Evolutionary conservation across 2,888 invertebrate species (phyloP), one percentile per base, ranked within the genome.

Genomic region (Rhingia rostrata): DNA sequence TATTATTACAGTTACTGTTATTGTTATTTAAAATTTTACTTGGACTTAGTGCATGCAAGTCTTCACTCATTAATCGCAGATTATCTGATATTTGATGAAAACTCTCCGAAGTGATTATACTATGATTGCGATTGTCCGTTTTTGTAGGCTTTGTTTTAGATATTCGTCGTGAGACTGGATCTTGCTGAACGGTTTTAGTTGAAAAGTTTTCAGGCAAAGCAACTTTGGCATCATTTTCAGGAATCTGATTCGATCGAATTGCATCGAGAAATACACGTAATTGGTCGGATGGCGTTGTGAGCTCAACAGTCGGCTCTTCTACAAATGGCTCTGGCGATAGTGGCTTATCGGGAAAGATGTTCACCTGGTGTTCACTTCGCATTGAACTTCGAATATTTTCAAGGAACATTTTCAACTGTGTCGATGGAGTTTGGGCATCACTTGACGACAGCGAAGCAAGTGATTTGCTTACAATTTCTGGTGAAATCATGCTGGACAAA

Each of bases 41-140:
- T 9, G 91, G 91, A 70, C 91, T 91, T 6, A 91, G 86, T 0
- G 91, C 90, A 82, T 92, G 90, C 22, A 92, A 81, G 53, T 92
- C 91, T 77, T 92, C 90, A 84, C 91, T 92, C 91, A 92, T 91
- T 9, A 91, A 86, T 0, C 92, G 89, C 32, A 92, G 73, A 84
- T 92, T 92, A 86, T 92, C 92, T 14, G 92, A 91, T 51, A 92
- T 91, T 85, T 91, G 91, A 70, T 91, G 90, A 58, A 92, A 92
- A 79, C 91, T 91, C 77, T 91, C 91, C 0, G 90, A 91, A 14
- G 91, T 89, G 32, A 88, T 90, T 37, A 89, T 87, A 6, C 91
- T 91, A 35, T 91, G 91, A 35, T 90, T 89, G 2, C 88, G 87
- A 51, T 88, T 88, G 35, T 89, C 89, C 37, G 88, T 12, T 43